Evolutionary conservation across 2,113 vertebrate species (phyloP).

Genomic region (Egretta garzetta): DNA sequence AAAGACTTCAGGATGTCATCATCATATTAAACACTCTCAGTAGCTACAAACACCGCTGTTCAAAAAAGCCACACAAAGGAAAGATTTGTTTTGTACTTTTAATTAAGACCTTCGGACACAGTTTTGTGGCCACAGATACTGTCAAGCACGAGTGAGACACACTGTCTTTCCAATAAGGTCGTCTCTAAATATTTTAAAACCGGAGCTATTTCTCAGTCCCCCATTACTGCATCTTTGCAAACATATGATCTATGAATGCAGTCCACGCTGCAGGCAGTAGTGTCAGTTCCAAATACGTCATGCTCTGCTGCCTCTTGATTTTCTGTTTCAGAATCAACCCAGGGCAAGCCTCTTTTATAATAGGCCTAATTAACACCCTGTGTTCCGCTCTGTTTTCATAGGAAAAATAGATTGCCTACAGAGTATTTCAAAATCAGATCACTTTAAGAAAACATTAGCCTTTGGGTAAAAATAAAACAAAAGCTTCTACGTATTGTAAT

Average conservation of each 20-base stretch:
- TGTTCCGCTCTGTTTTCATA: background rate
- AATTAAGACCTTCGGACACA: slow-evolving; percentile 25
- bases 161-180: background rate
- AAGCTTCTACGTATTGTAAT: background rate
- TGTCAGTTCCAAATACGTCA: slow-evolving; percentile 66
- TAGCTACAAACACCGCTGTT: background rate
- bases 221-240: slow-evolving; percentile 28
- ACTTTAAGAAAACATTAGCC: background rate
- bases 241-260: slow-evolving; percentile 64
- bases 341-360: slow-evolving; percentile 59
- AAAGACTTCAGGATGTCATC: slow-evolving; percentile 37
- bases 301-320: slow-evolving; percentile 63
- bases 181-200: background rate
- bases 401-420: background rate
- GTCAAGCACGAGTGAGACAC: background rate
- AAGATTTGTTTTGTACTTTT: background rate
- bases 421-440: background rate
- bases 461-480: background rate
- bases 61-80: background rate
- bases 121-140: background rate
- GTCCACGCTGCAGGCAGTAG: slow-evolving; percentile 45
- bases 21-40: slow-evolving; percentile 18
- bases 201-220: background rate
- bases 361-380: slow-evolving; percentile 60
- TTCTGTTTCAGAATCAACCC: slow-evolving; percentile 58